A percentile compares a stretch with the other conserved stretches of the same genome.
phyloP scores from a whole-genome alignment of 1,140 invertebrate species.

The Atta colombica region DNA sequence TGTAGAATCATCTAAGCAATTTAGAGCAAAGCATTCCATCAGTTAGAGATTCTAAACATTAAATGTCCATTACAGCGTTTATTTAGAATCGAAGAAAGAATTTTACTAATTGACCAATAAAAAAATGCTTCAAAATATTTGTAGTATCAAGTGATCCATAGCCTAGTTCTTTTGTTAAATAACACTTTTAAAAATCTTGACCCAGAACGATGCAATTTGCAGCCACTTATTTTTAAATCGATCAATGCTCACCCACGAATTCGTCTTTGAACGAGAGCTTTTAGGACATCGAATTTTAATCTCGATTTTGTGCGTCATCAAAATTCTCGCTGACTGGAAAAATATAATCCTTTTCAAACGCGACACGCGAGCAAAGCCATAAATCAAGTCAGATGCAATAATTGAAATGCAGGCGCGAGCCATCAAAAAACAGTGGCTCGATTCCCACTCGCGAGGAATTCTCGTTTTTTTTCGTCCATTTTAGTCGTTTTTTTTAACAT shows the following conservation, averaged over 20 bases:
- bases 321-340: constrained; percentile 22
- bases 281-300: constrained; percentile 10
- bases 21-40: not conserved
- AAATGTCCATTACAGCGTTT: not conserved
- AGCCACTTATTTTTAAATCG: not conserved
- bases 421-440: constrained; percentile 37
- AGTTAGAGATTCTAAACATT: not conserved
- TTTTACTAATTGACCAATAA: no score
- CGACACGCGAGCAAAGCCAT: constrained; percentile 26
- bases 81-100: not conserved
- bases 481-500: constrained; percentile 23
- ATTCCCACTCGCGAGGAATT: constrained; percentile 18
- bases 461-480: not conserved
- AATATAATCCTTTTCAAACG: constrained; percentile 38
- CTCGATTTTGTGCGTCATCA: constrained; percentile 5
- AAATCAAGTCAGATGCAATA: constrained; percentile 58
- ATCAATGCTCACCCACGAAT: not conserved
- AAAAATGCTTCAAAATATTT: no score
- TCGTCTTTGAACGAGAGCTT: not conserved
- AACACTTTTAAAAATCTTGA: constrained; percentile 17
- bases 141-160: no score
- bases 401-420: constrained; percentile 41
- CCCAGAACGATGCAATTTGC: constrained; percentile 18
- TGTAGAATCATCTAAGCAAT: not conserved
- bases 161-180: not conserved